Percentiles rank a stretch among this genome's conserved stretches.
Conservation (phyloP, 2,797 vertebrate species). For the Mormyrus hasselquistii region DNA sequence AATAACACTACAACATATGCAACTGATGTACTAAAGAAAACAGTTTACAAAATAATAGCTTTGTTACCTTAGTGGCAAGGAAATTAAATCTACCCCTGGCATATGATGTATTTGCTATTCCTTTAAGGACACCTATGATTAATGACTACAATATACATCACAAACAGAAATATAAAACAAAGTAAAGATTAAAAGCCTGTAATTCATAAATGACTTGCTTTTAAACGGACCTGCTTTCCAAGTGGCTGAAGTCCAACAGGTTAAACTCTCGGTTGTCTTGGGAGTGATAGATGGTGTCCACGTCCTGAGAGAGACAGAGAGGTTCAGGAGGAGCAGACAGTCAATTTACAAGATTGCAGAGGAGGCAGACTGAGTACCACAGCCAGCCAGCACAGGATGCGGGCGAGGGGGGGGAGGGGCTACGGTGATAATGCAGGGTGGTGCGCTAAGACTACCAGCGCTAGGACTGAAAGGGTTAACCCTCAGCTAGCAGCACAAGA, state of each 20-base stretch:
- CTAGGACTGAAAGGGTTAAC: background rate
- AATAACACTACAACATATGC: background rate
- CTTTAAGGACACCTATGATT: background rate
- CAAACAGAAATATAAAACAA: conserved; percentile 21
- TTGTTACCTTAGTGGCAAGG: background rate
- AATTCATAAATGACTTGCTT: background rate
- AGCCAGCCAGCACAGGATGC: background rate
- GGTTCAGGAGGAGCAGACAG: background rate
- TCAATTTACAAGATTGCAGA: background rate
- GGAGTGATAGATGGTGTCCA: conserved; percentile 88
- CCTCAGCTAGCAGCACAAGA: background rate
- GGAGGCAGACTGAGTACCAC: background rate
- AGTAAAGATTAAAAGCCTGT: background rate
- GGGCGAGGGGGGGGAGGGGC: background rate
- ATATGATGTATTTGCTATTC: background rate
- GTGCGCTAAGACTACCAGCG: background rate
- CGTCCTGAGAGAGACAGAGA: conserved; percentile 62
- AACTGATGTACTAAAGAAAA: background rate
- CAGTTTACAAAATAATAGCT: background rate
- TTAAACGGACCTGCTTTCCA: conserved; percentile 74
- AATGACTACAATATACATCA: conserved; percentile 1
- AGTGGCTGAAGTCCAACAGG: conserved; percentile 82
- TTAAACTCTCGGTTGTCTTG: conserved; percentile 87
- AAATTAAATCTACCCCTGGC: background rate
- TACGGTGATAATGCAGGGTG: background rate